Evolutionary conservation across 2,888 invertebrate genomes (phyloP).

Genomic region (Craniophora ligustri): DNA sequence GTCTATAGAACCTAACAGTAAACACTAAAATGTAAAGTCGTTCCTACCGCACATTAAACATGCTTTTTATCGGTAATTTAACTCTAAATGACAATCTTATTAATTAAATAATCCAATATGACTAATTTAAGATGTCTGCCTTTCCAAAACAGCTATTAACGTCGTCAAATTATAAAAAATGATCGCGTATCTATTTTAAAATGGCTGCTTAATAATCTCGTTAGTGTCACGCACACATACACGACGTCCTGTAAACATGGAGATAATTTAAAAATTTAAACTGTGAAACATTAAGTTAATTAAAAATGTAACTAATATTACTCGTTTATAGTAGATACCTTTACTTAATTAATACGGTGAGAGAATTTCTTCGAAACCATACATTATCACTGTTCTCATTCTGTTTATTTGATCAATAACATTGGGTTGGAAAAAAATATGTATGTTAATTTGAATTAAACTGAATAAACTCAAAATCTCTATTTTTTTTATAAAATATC

Average conservation of each 20-base stretch:
- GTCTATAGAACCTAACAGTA: not conserved
- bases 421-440: too few species aligned
- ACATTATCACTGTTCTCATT: too few species aligned
- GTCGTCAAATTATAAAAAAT: constrained; percentile 4
- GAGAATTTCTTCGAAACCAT: too few species aligned
- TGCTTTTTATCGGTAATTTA: constrained; percentile 36
- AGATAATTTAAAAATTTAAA: not conserved
- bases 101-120: constrained; percentile 35
- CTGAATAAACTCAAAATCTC: too few species aligned
- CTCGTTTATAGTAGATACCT: too few species aligned
- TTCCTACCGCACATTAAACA: constrained; percentile 26
- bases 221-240: not conserved
- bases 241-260: not conserved
- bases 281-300: constrained; percentile 14
- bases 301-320: too few species aligned
- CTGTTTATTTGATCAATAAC: too few species aligned
- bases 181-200: constrained; percentile 1
- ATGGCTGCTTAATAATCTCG: not conserved
- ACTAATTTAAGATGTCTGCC: constrained; percentile 20
- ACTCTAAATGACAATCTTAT: constrained; percentile 34
- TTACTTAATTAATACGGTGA: too few species aligned
- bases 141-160: constrained; percentile 16
- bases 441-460: too few species aligned
- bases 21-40: constrained; percentile 16
- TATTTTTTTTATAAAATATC: too few species aligned